Percentiles rank a stretch among this genome's conserved stretches.
phyloP scores from a whole-genome alignment of 1,140 invertebrate species.

The Ladona fulva region DNA sequence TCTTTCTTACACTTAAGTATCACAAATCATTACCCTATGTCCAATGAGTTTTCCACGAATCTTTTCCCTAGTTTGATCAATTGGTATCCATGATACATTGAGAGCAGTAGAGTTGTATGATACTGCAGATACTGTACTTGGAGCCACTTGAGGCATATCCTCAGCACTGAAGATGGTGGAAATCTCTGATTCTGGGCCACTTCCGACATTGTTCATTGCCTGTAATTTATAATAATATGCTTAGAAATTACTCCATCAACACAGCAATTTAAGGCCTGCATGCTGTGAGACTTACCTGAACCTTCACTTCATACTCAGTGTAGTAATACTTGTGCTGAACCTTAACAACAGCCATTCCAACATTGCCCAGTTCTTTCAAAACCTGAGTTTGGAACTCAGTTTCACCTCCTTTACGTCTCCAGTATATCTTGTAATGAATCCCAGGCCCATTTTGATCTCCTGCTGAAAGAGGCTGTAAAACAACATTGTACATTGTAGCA shows the following conservation, averaged over 20 bases:
- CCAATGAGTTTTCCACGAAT: constrained; percentile 85
- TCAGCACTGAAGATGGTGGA: constrained; percentile 82
- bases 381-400: constrained; percentile 56
- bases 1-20: too few species aligned
- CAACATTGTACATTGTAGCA: too few species aligned
- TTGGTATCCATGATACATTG: constrained; percentile 84
- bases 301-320: constrained; percentile 81
- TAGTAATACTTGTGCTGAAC: constrained; percentile 69
- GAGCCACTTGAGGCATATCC: constrained; percentile 87
- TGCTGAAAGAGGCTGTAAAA: constrained; percentile 49
- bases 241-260: constrained; percentile 12
- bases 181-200: constrained; percentile 70
- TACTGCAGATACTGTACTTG: constrained; percentile 63
- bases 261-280: constrained; percentile 14
- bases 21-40: constrained; percentile 60
- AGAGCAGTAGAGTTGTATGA: constrained; percentile 85
- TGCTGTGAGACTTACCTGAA: constrained; percentile 43
- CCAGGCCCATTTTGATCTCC: constrained; percentile 80
- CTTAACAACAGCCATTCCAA: constrained; percentile 66
- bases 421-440: constrained; percentile 86
- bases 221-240: constrained; percentile 34
- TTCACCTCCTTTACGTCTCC: constrained; percentile 61
- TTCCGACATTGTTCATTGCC: constrained; percentile 70
- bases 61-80: constrained; percentile 72
- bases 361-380: constrained; percentile 64